Percentiles rank a stretch among this genome's conserved stretches.
phyloP scores from a whole-genome alignment of 2,888 invertebrate genomes.

The Sisyra terminalis region DNA sequence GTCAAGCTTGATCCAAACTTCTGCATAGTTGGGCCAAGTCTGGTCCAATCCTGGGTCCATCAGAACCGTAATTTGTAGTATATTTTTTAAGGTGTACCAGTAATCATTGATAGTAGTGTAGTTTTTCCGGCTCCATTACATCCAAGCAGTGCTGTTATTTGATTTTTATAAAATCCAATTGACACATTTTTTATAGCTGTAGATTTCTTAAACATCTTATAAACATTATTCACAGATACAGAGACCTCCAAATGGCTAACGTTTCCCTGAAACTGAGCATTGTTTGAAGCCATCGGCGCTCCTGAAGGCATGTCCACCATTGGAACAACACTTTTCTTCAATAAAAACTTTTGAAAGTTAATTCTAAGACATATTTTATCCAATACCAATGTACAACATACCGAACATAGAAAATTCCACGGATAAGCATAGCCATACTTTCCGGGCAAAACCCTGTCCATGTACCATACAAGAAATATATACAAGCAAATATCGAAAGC shows the following conservation, averaged over 20 bases:
- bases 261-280: not conserved
- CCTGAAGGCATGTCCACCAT: not conserved
- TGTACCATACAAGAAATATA: not conserved
- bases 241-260: not conserved
- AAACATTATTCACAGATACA: not conserved
- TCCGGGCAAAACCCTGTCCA: not conserved
- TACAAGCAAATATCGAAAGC: not conserved
- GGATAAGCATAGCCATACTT: not conserved
- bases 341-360: too few relatives aligned
- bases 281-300: not conserved
- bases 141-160: constrained; percentile 2
- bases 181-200: not conserved
- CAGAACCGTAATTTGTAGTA: too few relatives aligned
- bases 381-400: not conserved
- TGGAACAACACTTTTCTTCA: not conserved
- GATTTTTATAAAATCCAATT: not conserved
- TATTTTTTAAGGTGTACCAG: not conserved
- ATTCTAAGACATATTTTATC: not conserved
- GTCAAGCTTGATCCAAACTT: too few relatives aligned
- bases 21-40: too few relatives aligned
- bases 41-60: too few relatives aligned
- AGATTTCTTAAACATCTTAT: not conserved
- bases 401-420: not conserved
- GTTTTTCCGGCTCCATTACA: not conserved
- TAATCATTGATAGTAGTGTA: not conserved